These are phyloP conservation scores for Anthopleura sola DNA, from an alignment of 64 coral and sea anemone species.

Conservation along the genomic window DNA sequence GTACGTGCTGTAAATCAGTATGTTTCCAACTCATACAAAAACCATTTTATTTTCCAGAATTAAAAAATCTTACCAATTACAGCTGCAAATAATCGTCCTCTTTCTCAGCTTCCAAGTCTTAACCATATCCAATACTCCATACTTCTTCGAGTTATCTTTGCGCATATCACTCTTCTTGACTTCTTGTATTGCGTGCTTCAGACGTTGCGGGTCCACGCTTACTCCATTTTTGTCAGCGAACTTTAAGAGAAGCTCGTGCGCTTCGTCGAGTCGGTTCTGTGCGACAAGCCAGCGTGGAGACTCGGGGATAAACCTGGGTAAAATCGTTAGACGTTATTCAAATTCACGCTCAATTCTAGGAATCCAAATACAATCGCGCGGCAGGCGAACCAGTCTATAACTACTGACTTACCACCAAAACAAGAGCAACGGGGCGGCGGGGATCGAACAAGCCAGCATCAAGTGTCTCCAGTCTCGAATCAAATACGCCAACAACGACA, in stretches of 20 bases:
- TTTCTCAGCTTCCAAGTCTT: slow-evolving; percentile 73
- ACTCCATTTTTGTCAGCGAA: slow-evolving; percentile 63
- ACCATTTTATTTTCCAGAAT: neutral
- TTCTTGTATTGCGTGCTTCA: slow-evolving; percentile 55
- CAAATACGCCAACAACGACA: slow-evolving; percentile 65
- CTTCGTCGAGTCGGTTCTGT: slow-evolving; percentile 74
- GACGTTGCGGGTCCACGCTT: slow-evolving; percentile 31
- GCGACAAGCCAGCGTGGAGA: slow-evolving; percentile 88
- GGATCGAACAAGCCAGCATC: slow-evolving; percentile 50
- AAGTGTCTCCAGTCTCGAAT: slow-evolving; percentile 82
- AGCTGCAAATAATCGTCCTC: slow-evolving; percentile 73
- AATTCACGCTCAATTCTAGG: too few species aligned
- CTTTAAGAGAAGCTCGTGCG: slow-evolving; percentile 57
- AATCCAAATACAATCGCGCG: too few species aligned
- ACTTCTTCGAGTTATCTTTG: slow-evolving; percentile 25
- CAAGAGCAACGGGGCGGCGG: slow-evolving; percentile 49
- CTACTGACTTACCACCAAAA: slow-evolving; percentile 63
- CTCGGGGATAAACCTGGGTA: slow-evolving; percentile 68
- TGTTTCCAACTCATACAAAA: too few species aligned
- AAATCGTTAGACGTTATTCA: neutral
- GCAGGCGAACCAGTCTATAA: too few species aligned
- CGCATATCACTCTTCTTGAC: slow-evolving; percentile 44
- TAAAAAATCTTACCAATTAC: slow-evolving; percentile 52
- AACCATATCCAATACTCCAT: slow-evolving; percentile 56
- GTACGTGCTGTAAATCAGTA: too few species aligned